These are phyloP conservation scores for Pitangus sulphuratus DNA, from an alignment of 2,797 vertebrate species.

Conservation along the genomic window DNA sequence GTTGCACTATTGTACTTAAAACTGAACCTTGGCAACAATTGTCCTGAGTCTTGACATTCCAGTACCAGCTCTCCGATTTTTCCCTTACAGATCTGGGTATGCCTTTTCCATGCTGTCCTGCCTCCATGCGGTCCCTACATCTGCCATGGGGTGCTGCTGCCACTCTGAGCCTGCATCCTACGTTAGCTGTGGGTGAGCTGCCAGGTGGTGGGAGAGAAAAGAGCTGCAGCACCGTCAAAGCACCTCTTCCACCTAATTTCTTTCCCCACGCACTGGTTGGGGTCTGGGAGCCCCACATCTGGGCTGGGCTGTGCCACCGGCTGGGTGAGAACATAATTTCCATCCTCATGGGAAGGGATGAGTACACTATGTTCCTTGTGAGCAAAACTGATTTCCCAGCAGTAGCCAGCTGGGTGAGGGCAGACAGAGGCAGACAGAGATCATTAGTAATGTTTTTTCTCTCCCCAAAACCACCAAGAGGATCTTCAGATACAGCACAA, in stretches of 20 bases:
- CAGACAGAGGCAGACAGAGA: not conserved
- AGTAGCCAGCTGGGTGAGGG: not conserved
- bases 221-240: accelerated
- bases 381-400: not conserved
- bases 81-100: not conserved
- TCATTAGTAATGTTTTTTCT: not conserved
- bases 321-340: accelerated
- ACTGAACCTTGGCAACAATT: not conserved
- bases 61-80: not conserved
- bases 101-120: not conserved
- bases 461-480: not conserved
- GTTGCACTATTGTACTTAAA: not conserved
- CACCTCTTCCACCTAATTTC: not conserved
- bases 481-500: not conserved
- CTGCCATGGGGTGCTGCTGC: accelerated
- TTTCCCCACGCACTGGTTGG: not conserved
- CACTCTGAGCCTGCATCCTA: not conserved
- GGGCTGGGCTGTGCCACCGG: accelerated
- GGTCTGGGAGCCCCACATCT: not conserved
- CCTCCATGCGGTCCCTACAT: accelerated
- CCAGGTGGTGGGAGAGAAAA: accelerated
- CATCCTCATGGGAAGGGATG: accelerated
- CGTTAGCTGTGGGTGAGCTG: accelerated
- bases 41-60: not conserved
- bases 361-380: not conserved